Percentiles rank a stretch among this genome's conserved stretches.
These are phyloP conservation scores for Apeira syringaria DNA, from an alignment of 2,888 invertebrate species.

Conservation along the genomic window DNA sequence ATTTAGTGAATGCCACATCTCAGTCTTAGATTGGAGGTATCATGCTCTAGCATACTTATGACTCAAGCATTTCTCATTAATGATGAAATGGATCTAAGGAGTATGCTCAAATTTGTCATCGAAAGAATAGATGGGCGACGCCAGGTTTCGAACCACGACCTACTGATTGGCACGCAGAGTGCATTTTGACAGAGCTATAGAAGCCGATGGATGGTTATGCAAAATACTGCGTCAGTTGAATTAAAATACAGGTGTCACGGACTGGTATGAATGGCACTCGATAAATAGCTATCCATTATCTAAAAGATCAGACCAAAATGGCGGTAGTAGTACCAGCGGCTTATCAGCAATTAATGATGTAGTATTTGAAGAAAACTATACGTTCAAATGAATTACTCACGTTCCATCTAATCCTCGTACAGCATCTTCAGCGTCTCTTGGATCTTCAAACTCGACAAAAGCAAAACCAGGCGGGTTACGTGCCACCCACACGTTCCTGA, in stretches of 20 bases:
- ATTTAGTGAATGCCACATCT: conserved; percentile 47
- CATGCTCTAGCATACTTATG: conserved; percentile 78
- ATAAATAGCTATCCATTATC: too few relatives aligned
- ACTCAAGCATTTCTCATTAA: conserved; percentile 80
- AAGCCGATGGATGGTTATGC: too few relatives aligned
- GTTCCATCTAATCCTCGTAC: conserved; percentile 91
- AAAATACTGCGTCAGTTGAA: too few relatives aligned
- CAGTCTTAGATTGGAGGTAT: conserved; percentile 73
- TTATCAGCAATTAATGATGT: too few relatives aligned
- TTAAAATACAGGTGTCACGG: too few relatives aligned
- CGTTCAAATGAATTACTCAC: conserved; percentile 60
- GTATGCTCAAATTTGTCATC: conserved; percentile 58
- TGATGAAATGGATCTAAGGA: conserved; percentile 81
- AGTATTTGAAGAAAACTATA: too few relatives aligned
- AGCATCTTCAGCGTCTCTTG: conserved; percentile 94
- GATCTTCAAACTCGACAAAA: conserved; percentile 95
- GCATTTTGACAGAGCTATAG: too few relatives aligned
- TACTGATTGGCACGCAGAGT: neutral
- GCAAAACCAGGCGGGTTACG: conserved; percentile 96
- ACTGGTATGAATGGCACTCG: too few relatives aligned
- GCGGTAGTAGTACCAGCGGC: too few relatives aligned
- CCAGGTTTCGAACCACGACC: conserved; percentile 28
- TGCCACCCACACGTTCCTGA: conserved; percentile 97
- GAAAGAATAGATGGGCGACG: neutral
- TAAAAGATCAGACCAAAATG: too few relatives aligned